Evolutionary conservation across 2,797 vertebrate species (phyloP).

Genomic region (Lacerta bilineata): DNA sequence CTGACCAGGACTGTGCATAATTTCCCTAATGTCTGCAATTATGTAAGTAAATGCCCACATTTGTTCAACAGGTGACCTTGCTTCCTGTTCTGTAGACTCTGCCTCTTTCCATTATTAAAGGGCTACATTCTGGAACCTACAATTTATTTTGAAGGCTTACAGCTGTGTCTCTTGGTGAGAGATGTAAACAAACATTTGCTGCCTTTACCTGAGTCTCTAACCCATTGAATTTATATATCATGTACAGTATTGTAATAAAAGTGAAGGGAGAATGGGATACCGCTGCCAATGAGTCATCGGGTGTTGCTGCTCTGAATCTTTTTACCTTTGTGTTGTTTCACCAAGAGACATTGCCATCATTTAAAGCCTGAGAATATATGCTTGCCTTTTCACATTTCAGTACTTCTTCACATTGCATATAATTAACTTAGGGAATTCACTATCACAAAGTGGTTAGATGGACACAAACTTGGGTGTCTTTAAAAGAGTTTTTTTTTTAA

Average conservation of each 20-base stretch:
- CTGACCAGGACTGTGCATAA: not conserved
- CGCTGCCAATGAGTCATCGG: not conserved
- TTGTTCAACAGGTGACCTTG: conserved; percentile 12
- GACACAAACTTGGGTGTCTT: too few relatives aligned
- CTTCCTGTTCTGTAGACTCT: conserved; percentile 3
- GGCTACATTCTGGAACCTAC: not conserved
- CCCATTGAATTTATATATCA: not conserved
- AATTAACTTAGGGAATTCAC: not conserved
- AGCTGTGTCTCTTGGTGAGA: not conserved
- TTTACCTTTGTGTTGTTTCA: not conserved
- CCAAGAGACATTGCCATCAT: not conserved
- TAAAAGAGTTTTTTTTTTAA: not conserved
- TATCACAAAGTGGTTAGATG: not conserved
- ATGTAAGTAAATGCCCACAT: not conserved
- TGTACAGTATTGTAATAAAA: not conserved
- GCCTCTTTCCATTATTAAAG: conserved; percentile 3
- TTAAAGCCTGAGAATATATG: not conserved
- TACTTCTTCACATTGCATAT: too few relatives aligned
- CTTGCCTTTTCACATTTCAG: not conserved
- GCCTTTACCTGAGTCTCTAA: not conserved
- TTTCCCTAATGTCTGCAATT: conserved; percentile 1
- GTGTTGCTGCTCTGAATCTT: not conserved
- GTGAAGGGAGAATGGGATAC: not conserved
- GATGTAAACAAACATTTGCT: not conserved
- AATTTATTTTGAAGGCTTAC: not conserved